A percentile compares a stretch with the other conserved stretches of the same genome.
Evolutionary conservation across 2,888 invertebrate species (phyloP).

Genomic region (Chalcosyrphus nemorum): DNA sequence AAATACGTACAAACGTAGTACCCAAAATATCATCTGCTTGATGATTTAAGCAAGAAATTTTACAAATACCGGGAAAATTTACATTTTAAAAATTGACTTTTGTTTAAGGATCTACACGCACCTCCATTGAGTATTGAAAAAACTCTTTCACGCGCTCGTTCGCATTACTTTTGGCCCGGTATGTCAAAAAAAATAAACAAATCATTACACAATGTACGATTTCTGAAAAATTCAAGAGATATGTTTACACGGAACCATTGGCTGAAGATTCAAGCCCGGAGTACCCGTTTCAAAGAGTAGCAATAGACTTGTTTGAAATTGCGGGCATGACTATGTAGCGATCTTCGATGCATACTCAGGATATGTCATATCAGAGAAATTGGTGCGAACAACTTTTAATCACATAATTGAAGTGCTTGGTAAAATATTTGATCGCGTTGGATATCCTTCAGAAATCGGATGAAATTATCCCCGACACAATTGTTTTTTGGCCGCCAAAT

Average conservation of each 20-base stretch:
- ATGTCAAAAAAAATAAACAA: conserved; percentile 19
- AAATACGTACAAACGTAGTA: conserved; percentile 17
- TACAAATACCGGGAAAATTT: conserved; percentile 66
- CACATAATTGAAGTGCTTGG: conserved; percentile 13
- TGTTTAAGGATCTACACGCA: conserved; percentile 26
- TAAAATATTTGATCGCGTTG: conserved; percentile 10
- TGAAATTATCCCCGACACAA: conserved; percentile 12
- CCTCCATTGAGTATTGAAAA: conserved; percentile 25
- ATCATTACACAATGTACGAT: background rate
- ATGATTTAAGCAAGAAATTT: no score
- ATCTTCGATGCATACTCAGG: conserved; percentile 43
- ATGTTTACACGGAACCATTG: conserved; percentile 29
- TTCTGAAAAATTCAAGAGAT: conserved; percentile 33
- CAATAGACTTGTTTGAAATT: conserved; percentile 59
- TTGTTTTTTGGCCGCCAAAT: conserved; percentile 23
- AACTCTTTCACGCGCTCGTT: conserved; percentile 13
- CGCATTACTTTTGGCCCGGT: conserved; percentile 21
- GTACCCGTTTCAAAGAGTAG: conserved; percentile 5
- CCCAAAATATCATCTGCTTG: no score
- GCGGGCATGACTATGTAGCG: conserved; percentile 48
- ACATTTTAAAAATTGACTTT: background rate
- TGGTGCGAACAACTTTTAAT: conserved; percentile 12
- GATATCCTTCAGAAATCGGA: conserved; percentile 6
- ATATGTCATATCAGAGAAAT: conserved; percentile 5
- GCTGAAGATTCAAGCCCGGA: background rate